Conservation (phyloP, 2,113 vertebrate genomes). For the Notarius lentiginosus region DNA sequence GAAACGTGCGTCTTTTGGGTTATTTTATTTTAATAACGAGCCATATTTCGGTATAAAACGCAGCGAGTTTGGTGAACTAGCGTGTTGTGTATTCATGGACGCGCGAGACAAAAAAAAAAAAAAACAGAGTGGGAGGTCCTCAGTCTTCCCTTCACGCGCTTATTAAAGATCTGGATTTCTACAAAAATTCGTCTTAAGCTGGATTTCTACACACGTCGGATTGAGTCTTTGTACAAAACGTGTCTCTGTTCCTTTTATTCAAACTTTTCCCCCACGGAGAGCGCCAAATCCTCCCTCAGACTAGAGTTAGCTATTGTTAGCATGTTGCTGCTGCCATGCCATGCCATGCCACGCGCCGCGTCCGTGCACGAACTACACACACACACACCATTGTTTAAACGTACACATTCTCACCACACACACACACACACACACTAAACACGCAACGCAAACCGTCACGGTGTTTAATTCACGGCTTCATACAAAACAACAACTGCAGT, state of each 20-base stretch:
- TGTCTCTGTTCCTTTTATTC: constrained; percentile 45
- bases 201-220: not conserved
- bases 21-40: no score
- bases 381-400: constrained; percentile 68
- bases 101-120: not conserved
- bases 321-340: constrained; percentile 25
- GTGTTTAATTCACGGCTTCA: not conserved
- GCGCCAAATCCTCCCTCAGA: constrained; percentile 67
- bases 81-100: no score
- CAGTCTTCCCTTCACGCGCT: not conserved
- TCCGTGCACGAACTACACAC: constrained; percentile 60
- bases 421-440: constrained; percentile 3
- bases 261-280: constrained; percentile 65
- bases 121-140: constrained; percentile 9
- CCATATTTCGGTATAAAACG: not conserved
- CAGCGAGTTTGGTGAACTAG: not conserved
- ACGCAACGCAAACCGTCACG: not conserved
- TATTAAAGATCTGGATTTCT: constrained; percentile 24
- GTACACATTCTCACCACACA: constrained; percentile 47
- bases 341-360: constrained; percentile 28
- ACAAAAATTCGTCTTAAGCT: not conserved
- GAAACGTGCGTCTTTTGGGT: not conserved
- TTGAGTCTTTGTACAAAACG: no score
- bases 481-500: constrained; percentile 43
- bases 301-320: constrained; percentile 61